Percentiles rank a stretch among this genome's conserved stretches.
Evolutionary conservation across 2,888 invertebrate species (phyloP).

Genomic region (Eurytoma californica): DNA sequence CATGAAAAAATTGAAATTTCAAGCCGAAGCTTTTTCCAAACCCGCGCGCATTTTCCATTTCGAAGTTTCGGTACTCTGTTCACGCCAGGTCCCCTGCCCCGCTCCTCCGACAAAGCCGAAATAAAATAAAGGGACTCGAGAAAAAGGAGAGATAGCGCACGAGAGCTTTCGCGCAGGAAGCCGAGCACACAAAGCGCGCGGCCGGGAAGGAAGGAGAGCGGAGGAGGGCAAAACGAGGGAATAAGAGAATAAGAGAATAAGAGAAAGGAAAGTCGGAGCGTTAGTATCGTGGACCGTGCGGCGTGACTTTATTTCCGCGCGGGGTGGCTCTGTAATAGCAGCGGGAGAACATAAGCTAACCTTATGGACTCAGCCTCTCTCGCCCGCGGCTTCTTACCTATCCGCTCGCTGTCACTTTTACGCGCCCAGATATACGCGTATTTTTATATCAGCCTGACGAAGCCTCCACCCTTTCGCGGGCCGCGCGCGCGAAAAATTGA

Average conservation of each 20-base stretch:
- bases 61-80: not conserved
- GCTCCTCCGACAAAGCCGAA: constrained; percentile 6
- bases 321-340: constrained; percentile 63
- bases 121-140: constrained; percentile 27
- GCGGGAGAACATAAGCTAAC: constrained; percentile 63
- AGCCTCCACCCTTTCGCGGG: not conserved
- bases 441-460: constrained; percentile 41
- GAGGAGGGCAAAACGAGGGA: not conserved
- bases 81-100: not conserved
- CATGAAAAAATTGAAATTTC: not conserved
- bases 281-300: constrained; percentile 27
- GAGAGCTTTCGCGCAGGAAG: constrained; percentile 3
- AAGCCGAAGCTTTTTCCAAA: not conserved
- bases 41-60: too few relatives aligned
- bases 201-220: constrained; percentile 3
- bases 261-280: constrained; percentile 24
- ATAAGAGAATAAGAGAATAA: constrained; percentile 27
- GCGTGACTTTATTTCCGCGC: constrained; percentile 64
- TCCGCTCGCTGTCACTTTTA: constrained; percentile 62
- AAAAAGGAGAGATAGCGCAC: not conserved
- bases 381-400: constrained; percentile 49
- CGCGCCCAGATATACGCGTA: constrained; percentile 39
- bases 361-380: constrained; percentile 60
- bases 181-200: not conserved
- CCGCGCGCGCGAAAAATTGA: constrained; percentile 44